A percentile compares a stretch with the other conserved stretches of the same genome.
These are phyloP conservation scores for Seriola dumerili DNA, from an alignment of 2,113 vertebrate species.

Conservation along the genomic window DNA sequence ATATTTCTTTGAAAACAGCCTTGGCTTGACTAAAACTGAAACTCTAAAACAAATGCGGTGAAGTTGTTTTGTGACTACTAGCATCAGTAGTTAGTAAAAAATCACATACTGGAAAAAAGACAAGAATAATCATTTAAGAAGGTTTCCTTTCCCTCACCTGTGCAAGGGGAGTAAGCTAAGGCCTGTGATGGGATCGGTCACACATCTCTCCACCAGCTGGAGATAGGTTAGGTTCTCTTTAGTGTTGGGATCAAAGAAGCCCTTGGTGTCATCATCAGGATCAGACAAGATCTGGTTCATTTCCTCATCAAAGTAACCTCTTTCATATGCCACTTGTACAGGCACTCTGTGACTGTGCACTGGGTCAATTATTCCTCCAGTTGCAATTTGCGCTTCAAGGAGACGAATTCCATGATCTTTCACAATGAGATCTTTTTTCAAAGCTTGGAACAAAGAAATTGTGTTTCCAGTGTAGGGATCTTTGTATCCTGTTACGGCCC, in stretches of 20 bases:
- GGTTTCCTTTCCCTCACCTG: conserved; percentile 10
- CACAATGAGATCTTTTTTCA: not conserved
- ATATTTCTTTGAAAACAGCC: not conserved
- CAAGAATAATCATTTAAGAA: not conserved
- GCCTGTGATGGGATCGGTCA: conserved; percentile 62
- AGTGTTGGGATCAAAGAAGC: not conserved
- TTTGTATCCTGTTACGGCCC: not conserved
- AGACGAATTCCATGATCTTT: not conserved
- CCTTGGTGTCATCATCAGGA: not conserved
- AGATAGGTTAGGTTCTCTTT: not conserved
- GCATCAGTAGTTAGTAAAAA: not conserved
- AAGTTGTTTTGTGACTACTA: not conserved
- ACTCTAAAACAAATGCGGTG: not conserved
- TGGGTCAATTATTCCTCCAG: not conserved
- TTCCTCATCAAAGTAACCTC: not conserved
- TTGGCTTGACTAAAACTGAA: not conserved
- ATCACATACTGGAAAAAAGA: not conserved
- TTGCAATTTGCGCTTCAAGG: not conserved
- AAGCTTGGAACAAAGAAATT: not conserved
- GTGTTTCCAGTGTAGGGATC: not conserved
- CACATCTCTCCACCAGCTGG: conserved; percentile 44
- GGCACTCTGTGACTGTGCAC: not conserved
- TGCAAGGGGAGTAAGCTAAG: conserved; percentile 63
- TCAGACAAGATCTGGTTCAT: not conserved
- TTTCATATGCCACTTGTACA: not conserved